Conservation (phyloP, 2,797 vertebrate genomes). For the Nyctibius grandis region DNA sequence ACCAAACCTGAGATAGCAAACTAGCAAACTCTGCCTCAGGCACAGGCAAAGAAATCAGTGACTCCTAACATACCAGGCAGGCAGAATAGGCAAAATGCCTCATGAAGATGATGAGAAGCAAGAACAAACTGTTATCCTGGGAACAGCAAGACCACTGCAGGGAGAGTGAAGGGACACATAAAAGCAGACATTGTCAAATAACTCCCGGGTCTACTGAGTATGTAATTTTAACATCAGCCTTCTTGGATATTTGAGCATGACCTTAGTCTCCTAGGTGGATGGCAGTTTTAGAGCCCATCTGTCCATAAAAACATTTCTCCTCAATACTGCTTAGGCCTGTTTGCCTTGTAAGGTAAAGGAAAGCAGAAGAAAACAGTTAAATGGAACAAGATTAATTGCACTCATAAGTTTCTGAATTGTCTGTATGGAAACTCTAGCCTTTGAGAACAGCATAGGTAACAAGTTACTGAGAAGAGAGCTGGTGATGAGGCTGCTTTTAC, state of each 20-base stretch:
- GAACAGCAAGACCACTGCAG: not conserved
- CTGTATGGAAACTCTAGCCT: not conserved
- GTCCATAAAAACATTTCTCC: not conserved
- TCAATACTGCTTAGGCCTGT: not conserved
- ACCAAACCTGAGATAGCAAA: not conserved
- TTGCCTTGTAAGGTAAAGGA: slow-evolving; percentile 29
- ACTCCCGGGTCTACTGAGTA: not conserved
- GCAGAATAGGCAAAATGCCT: not conserved
- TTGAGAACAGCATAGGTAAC: not conserved
- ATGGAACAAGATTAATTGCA: not conserved
- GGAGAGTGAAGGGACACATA: not conserved
- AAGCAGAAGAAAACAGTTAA: not conserved
- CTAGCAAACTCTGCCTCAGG: not conserved
- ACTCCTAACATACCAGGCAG: not conserved
- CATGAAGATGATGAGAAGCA: not conserved
- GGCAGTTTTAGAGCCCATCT: not conserved
- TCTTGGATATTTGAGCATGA: not conserved
- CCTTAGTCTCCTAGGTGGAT: not conserved
- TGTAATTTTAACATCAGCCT: not conserved
- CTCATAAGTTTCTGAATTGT: not conserved
- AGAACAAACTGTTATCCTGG: not conserved
- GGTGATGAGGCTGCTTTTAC: not conserved
- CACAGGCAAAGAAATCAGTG: not conserved
- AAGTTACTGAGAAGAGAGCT: not conserved
- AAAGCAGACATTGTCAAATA: not conserved